Base-by-base conservation (phyloP, 2,113 vertebrate species). In the Melanotaenia duboulayi region DNA sequence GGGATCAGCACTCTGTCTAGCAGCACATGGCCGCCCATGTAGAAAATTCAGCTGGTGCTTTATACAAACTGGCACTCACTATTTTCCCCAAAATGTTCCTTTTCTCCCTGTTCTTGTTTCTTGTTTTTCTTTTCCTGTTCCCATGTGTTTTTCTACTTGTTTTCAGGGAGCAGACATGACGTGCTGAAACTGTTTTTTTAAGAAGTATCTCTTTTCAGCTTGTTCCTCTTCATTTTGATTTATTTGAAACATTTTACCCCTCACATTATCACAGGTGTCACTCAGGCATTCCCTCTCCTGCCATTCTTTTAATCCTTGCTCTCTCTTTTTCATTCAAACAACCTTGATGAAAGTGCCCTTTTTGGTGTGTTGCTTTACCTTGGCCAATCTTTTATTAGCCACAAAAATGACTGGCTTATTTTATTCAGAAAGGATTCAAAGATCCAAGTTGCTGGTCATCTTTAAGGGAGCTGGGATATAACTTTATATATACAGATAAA, bases 11-110 rank as follows among this genome's bases (percentile, higher is more conserved):
- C 71, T 65, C 40, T 61, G 66, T 63, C 55, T 24, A 37, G 52
- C 51, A 55, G 58, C 66, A 65, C 74, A 70, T 50, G 54, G 39
- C 39, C 28, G 73, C 60, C 56, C 65, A 62, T 56, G 63, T 37
- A 57, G 60, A 69, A 83, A 79, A 76, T 76, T 50, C 78, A 70
- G 39, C 55, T 48, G 37, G 17, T 44, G 48, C 51, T 74, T 65
- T 56, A 64, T 64, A 66, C 60, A 58, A 66, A 65, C 59, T 19
- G 55, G 24, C 48, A 28, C 54, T 55, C 22, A 46, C 67, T 50
- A 39, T 76, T 54, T 16, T 70, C 8, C 32, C 32, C 39, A 48
- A 62, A 19, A 65, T 65, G 49, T 64, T 62, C 48, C 22, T 58
- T 76, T 72, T 50, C 58, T 83, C 40, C 17, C 55, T 19, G 69